Evolutionary conservation across 2,797 vertebrate genomes (phyloP).

Genomic region (Chiroxiphia lanceolata): DNA sequence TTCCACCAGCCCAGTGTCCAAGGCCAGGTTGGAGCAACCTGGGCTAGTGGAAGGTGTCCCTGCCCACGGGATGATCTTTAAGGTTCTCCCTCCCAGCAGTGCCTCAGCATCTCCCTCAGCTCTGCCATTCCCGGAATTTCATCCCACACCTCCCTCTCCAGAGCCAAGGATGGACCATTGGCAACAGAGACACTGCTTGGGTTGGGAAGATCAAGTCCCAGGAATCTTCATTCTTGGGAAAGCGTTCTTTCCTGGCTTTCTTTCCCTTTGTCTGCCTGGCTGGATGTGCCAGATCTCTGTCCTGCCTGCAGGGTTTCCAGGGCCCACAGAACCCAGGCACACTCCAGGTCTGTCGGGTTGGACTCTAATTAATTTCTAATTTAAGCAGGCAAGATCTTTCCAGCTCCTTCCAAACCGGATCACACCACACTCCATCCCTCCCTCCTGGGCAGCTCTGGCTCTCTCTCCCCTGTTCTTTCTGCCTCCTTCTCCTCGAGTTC

Average conservation of each 20-base stretch:
- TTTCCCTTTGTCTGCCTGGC: not conserved
- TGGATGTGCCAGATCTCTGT: not conserved
- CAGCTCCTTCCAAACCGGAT: not conserved
- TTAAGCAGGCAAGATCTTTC: not conserved
- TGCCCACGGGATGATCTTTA: too few relatives aligned
- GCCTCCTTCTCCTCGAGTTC: not conserved
- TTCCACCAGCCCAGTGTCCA: too few relatives aligned
- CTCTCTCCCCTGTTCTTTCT: not conserved
- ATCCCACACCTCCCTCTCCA: not conserved
- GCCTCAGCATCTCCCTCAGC: not conserved
- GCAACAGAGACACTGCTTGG: not conserved
- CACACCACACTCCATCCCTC: not conserved
- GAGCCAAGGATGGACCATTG: not conserved
- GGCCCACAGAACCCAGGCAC: not conserved
- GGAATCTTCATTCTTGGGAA: not conserved
- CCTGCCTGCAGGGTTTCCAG: not conserved
- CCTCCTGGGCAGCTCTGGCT: not conserved
- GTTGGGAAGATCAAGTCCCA: not conserved
- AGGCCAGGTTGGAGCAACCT: too few relatives aligned
- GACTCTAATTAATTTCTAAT: not conserved
- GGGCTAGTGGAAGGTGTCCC: too few relatives aligned
- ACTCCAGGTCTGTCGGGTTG: not conserved
- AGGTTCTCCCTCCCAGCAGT: not conserved
- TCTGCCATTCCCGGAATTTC: rapidly evolving
- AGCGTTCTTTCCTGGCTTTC: not conserved